Base-by-base conservation (phyloP, 1,140 invertebrate genomes). In the Hypothenemus hampei region DNA sequence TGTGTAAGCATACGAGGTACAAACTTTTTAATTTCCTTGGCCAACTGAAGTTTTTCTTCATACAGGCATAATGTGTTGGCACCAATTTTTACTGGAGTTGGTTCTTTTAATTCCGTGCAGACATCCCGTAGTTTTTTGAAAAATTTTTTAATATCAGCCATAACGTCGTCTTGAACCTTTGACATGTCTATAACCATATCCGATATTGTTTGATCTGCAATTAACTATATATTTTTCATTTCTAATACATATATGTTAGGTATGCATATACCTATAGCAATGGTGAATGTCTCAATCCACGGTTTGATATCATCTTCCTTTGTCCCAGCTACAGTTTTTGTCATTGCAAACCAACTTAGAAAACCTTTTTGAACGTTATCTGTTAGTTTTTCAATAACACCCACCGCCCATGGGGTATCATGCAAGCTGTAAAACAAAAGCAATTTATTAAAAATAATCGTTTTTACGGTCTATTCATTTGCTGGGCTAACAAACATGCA, bases 1-100 rank as follows among this genome's bases (percentile, higher is more conserved):
- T 2, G 19, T 23, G 36, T 26, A 21, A 23, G 2, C 5, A 22
- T 11, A 15, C 1, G 4, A 24, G 19, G 10, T n/a, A 57, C 55
- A 54, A 29, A 61, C 56, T 58, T 39, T 21, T 51, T 18, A 16
- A 61, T 39, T 13, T 33, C 13, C n/a, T 54, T 61, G 11, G 36
- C 41, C 13, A 61, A 22, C 13, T 39, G 15, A 2, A 37, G 3
- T 21, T 58, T 33, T 51, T 51, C 40, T 43, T 61, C 49, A 48
- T 45, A 56, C 3, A 61, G 33, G 24, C 51, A 16, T 2, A 52
- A 20, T 19, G 36, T 31, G 10, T 58, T 22, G n/a, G 16, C 26
- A 13, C 48, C 56, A 26, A 61, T 45, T 16, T 51, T 53, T 16
- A 6, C 3, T 0, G 56, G 56, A 18, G 58, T 54, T 20, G 44